Base-by-base conservation (phyloP, 2,888 invertebrate genomes). In the Drosophila mulleri region DNA sequence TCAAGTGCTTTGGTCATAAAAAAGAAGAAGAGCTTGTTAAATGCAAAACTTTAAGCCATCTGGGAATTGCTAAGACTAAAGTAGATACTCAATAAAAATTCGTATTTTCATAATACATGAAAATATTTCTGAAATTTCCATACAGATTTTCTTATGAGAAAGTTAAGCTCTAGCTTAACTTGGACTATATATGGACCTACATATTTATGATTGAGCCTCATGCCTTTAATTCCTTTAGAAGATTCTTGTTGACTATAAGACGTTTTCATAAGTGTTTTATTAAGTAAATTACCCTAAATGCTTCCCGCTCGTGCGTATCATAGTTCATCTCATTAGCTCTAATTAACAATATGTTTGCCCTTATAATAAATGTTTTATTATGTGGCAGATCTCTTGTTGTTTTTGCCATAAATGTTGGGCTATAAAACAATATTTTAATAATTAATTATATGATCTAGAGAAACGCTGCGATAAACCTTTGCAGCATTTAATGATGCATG, bases 401-500 rank as follows among this genome's bases (percentile, higher is more conserved):
- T 39, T 14, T 18, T 4, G 14, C 8, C 39, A 39, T 16, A 20
- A 29, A 39, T 18, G 50, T 16, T n/a, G 3, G 16, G 18, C 29
- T 16, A 29, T 59, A 39, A 48, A 41, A 29, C 16, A 12, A 16
- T 48, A 23, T 39, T 12, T 16, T 20, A 16, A 39, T 18, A 41
- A 44, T 64, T 14, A 35, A 41, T 66, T 18, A 66, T 32, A 32
- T 12, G 1, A 53, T 65, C 2, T 32, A 3, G 1, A 3, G 9
- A 18, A n/a, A 11, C 26, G 20, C 9, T 39, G 16, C 18, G 47
- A 32, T 16, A 16, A 35, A 32, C 41, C 41, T 48, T n/a, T 7
- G 12, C 23, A 29, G 56, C 8, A 48, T 42, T 67, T 42, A 67
- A 69, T 69, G 63, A 58, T 57, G 56, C 53, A 42, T 16, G 45